Evolutionary conservation across 2,888 invertebrate species (phyloP), one percentile per base, ranked within the genome.

Genomic region (Oeneis ivallda): DNA sequence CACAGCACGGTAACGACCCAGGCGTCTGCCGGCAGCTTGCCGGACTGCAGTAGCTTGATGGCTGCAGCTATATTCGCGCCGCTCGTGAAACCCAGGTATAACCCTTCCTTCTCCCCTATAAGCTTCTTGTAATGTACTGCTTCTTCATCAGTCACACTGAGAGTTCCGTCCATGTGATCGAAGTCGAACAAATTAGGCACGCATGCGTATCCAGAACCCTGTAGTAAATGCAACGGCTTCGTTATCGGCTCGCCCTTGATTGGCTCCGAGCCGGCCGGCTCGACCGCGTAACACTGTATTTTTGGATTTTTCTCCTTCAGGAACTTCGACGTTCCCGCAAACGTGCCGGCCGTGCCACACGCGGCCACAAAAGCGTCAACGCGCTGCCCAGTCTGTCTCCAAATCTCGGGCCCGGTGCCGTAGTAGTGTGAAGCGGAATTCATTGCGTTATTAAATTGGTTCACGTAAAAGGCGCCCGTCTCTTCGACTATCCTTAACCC

Each of bases 351-450:
- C 0, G 91, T 92, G 1, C 91, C 91, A 1, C 91, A 86, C 2
- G 89, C 82, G 0, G 87, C 87, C 10, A 91, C 78, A 63, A 90
- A 91, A 1, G 82, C 91, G 59, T 92, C 89, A 1, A 92, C 82
- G 2, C 73, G 87, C 19, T 88, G 84, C 10, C 91, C 91, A 6
- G 90, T 88, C 68, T 92, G 91, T 58, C 75, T 81, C 91, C 91
- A 92, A 69, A 92, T 91, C 72, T 92, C 91, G 1, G 91, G 92
- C 0, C 92, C 91, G 0, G 92, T 92, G 1, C 83, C 81, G n/a
- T 75, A 66, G 70, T 91, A 92, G 75, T 92, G 91, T 0, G 91
- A 78, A 0, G 79, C 74, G 2, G 83, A 74, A 66, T 91, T 91
- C 0, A 76, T 80, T 0, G 79, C 74, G 58, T 91, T 91, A 65